Percentiles rank a stretch among this genome's conserved stretches.
phyloP scores from a whole-genome alignment of 2,113 vertebrate species.

The Nansenia antarctica region DNA sequence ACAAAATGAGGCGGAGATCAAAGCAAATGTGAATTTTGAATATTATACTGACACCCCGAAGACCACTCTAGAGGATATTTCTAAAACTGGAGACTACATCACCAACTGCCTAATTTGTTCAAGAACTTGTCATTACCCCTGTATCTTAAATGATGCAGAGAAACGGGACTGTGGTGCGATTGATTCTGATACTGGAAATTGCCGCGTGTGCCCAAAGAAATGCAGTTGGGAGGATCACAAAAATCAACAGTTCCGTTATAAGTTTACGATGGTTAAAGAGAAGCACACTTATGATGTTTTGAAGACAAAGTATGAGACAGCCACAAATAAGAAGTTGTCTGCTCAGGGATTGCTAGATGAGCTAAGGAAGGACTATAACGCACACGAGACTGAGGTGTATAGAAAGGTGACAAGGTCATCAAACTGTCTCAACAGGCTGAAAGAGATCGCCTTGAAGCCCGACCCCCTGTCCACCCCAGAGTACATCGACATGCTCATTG shows the following conservation, averaged over 20 bases:
- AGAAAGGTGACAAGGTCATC: constrained; percentile 38
- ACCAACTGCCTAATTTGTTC: constrained; percentile 47
- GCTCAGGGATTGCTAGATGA: too few relatives aligned
- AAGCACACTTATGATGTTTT: constrained; percentile 2
- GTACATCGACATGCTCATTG: constrained; percentile 47
- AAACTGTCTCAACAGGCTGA: too few relatives aligned
- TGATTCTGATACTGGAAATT: rapidly evolving
- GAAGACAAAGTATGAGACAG: too few relatives aligned
- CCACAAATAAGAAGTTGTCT: too few relatives aligned
- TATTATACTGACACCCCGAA: constrained; percentile 5
- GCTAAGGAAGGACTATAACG: too few relatives aligned
- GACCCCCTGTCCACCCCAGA: constrained; percentile 49
- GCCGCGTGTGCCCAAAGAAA: constrained; percentile 3
- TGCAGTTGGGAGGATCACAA: constrained; percentile 40
- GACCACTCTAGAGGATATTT: neutral
- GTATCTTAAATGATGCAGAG: neutral
- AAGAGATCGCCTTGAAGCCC: constrained; percentile 52
- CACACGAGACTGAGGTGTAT: neutral
- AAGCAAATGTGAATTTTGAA: constrained; percentile 40
- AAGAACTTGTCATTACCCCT: constrained; percentile 37
- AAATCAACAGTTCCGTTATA: constrained; percentile 36
- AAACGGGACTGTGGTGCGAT: neutral
- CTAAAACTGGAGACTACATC: neutral
- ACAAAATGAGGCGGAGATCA: constrained; percentile 27
- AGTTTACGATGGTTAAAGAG: neutral